Base-by-base conservation (phyloP, 2,113 vertebrate genomes). In the Saimiri boliviensis region DNA sequence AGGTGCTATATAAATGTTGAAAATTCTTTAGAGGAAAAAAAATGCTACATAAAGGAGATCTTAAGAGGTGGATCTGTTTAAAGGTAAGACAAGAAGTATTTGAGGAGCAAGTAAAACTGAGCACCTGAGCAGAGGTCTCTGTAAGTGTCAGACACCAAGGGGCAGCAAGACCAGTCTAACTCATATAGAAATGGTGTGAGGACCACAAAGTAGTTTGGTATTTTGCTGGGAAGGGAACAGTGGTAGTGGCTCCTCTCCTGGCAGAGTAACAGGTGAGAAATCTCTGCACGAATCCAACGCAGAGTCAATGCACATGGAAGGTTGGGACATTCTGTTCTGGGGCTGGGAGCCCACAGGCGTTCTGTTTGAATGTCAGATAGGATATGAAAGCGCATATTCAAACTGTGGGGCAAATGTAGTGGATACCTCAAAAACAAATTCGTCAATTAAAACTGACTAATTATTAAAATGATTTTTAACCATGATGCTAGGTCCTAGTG, bases 61-160 rank as follows among this genome's bases (percentile, higher is more conserved):
- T 42, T 73, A 10, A 47, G 25, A 63, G 25, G 19, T 20, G 21
- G 37, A 11, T 25, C 3, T 66, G 1, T 52, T 68, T 32, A 58
- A 71, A 71, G 52, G 12, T 12, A 27, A 52, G n/a, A 40, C 3
- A 52, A 49, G 13, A 70, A n/a, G 2, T 32, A 23, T 79, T 35
- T 21, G 40, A 47, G 25, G 19, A 0, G 32, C 10, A 54, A 42
- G 5, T 30, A 14, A 58, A 14, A 4, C 9, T 35, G n/a, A 56
- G 35, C 27, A n/a, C 27, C 6, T 58, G 45, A 2, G 8, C 23
- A 11, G 19, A 73, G 12, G 60, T 79, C 20, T 86, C 68, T 8
- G 1, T 23, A 3, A 42, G 12, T n/a, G 10, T 23, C 12, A 10
- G 35, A 40, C 1, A 8, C 3, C 8, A 2, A 70, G 1, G 20